Conservation (phyloP, 2,888 invertebrate species). For the Hemaris fuciformis region DNA sequence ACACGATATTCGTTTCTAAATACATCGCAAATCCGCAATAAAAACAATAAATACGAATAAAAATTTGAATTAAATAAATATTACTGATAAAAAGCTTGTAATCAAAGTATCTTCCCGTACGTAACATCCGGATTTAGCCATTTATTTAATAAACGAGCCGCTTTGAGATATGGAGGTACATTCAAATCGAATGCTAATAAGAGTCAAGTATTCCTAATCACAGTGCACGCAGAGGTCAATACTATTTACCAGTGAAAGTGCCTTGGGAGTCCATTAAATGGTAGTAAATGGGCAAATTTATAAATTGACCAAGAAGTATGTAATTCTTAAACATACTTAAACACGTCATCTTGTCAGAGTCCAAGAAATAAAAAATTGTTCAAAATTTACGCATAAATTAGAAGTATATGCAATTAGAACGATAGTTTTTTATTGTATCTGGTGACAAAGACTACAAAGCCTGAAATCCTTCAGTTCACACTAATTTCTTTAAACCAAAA, state of each 20-base stretch:
- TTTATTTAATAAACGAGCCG: background rate
- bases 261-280: background rate
- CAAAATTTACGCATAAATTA: too few species aligned
- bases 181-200: slow-evolving; percentile 9
- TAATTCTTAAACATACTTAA: too few species aligned
- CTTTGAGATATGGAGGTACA: background rate
- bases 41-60: background rate
- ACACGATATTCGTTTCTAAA: too few species aligned
- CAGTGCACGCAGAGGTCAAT: background rate
- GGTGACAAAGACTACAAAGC: too few species aligned
- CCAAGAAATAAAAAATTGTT: too few species aligned
- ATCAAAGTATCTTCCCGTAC: background rate
- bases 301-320: background rate
- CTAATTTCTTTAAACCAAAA: too few species aligned
- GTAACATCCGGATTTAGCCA: background rate
- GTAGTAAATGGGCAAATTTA: background rate
- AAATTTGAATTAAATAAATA: background rate
- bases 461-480: too few species aligned
- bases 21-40: too few species aligned
- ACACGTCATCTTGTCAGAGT: too few species aligned
- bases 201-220: background rate
- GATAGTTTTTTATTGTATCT: too few species aligned
- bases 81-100: background rate
- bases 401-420: too few species aligned
- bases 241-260: slow-evolving; percentile 1